Conservation (phyloP, 1,140 invertebrate species). For the Pseudomyrmex concolor region DNA sequence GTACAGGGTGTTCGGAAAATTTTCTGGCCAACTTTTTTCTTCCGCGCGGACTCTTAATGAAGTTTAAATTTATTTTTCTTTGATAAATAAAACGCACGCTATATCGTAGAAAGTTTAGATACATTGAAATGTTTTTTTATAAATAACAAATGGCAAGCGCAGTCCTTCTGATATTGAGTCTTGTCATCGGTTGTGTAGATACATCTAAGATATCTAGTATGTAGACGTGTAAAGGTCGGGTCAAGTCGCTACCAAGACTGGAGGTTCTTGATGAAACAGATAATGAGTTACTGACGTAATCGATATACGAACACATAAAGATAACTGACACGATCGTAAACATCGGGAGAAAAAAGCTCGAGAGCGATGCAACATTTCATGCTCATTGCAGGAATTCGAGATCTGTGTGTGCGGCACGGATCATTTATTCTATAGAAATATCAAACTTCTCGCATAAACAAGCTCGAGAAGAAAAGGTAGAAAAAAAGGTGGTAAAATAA, state of each 20-base stretch:
- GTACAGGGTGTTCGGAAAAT: not conserved
- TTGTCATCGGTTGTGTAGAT: not conserved
- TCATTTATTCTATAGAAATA: not conserved
- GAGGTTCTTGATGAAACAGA: conserved; percentile 7
- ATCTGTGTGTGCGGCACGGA: not conserved
- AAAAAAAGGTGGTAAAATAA: not conserved
- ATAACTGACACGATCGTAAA: conserved; percentile 12
- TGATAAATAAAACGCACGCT: not conserved
- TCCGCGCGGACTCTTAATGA: not conserved
- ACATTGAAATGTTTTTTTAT: not conserved
- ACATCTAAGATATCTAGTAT: not conserved
- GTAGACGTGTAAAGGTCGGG: not conserved
- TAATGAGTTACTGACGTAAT: conserved; percentile 22
- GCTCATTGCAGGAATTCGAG: not conserved
- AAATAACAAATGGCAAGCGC: too few relatives aligned
- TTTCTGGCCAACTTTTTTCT: not conserved
- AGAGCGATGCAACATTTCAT: not conserved
- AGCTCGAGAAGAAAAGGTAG: not conserved
- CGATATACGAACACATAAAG: conserved; percentile 13
- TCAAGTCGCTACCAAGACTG: conserved; percentile 1
- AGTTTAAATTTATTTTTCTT: not conserved
- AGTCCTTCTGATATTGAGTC: not conserved
- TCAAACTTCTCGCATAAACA: not conserved
- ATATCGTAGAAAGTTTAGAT: not conserved
- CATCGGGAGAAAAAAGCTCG: not conserved